Conservation (phyloP, 2,888 invertebrate genomes). For the Diabrotica balteata region DNA sequence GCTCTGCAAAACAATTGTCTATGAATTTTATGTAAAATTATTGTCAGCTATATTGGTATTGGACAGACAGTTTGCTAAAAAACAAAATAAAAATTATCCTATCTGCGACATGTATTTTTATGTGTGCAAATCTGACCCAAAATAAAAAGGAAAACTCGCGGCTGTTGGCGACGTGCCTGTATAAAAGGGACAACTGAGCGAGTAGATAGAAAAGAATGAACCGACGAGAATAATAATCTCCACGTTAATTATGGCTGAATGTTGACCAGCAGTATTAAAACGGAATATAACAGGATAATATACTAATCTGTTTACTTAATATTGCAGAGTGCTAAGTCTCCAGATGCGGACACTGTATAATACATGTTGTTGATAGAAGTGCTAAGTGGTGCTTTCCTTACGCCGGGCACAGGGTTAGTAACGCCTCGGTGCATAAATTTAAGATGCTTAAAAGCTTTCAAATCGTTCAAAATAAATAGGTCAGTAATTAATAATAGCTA, state of each 20-base stretch:
- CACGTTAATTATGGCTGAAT: slow-evolving; percentile 56
- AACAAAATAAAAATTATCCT: no score
- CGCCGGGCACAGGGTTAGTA: slow-evolving; percentile 31
- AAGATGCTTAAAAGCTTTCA: slow-evolving; percentile 25
- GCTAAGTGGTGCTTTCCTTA: slow-evolving; percentile 32
- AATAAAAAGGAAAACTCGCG: no score
- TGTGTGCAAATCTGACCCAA: no score
- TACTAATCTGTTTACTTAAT: slow-evolving; percentile 57
- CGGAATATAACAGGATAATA: slow-evolving; percentile 54
- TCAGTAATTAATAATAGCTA: neutral
- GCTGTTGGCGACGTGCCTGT: no score
- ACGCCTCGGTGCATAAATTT: slow-evolving; percentile 34
- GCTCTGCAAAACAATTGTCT: no score
- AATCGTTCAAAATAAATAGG: slow-evolving; percentile 17
- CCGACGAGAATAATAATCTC: slow-evolving; percentile 54
- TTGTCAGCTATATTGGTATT: no score
- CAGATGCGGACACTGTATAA: slow-evolving; percentile 42
- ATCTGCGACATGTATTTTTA: no score
- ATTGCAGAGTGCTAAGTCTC: slow-evolving; percentile 49
- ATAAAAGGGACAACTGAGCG: neutral
- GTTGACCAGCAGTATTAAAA: slow-evolving; percentile 57
- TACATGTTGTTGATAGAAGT: slow-evolving; percentile 37
- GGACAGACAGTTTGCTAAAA: no score
- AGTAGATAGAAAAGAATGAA: slow-evolving; percentile 41
- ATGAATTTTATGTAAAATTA: no score